Conservation (phyloP, 2,797 vertebrate species). For the Sebastes trivittatus region DNA sequence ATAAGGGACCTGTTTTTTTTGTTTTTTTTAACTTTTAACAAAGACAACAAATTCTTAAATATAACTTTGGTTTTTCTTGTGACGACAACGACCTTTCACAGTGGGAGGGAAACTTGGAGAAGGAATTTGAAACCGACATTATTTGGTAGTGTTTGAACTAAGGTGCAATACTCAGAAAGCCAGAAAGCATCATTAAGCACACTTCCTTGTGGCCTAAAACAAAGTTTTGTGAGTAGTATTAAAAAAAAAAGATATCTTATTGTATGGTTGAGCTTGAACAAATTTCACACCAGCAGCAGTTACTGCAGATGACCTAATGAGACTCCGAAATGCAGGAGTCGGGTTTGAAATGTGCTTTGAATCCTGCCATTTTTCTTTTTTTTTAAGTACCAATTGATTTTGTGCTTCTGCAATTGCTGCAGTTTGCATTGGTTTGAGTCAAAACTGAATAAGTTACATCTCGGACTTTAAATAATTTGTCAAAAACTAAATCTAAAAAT, state of each 20-base stretch:
- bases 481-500: conserved; percentile 65
- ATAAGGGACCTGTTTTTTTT: not conserved
- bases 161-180: conserved; percentile 42
- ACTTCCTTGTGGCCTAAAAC: conserved; percentile 10
- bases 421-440: conserved; percentile 46
- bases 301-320: conserved; percentile 17
- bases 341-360: conserved; percentile 15
- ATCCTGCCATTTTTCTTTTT: not conserved
- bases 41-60: conserved; percentile 33
- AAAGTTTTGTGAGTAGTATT: conserved; percentile 24
- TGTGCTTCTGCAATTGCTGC: conserved; percentile 25
- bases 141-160: conserved; percentile 30
- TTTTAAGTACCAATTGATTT: conserved; percentile 13
- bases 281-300: conserved; percentile 14
- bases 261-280: conserved; percentile 34
- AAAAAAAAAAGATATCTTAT: conserved; percentile 16
- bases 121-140: conserved; percentile 1
- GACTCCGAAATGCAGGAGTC: not conserved
- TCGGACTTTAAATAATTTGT: conserved; percentile 46
- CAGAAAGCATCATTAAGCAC: conserved; percentile 4
- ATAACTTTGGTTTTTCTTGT: conserved; percentile 64
- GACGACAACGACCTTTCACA: conserved; percentile 15
- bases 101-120: conserved; percentile 22
- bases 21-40: not conserved
- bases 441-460: conserved; percentile 59